These are phyloP conservation scores for Amphimallon solstitiale DNA, from an alignment of 2,888 invertebrate genomes.

Conservation along the genomic window DNA sequence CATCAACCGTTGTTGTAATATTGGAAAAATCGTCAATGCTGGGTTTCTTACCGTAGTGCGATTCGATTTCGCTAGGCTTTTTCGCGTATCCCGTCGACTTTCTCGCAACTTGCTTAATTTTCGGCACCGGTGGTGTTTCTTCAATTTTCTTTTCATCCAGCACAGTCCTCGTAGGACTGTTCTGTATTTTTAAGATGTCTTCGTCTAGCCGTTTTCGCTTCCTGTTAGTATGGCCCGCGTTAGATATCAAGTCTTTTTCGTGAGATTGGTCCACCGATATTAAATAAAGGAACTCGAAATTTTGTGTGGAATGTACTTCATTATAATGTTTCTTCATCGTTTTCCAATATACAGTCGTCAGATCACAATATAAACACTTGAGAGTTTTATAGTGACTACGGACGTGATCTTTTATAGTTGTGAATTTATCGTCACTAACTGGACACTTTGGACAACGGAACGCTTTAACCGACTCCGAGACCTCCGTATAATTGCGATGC, in stretches of 20 bases:
- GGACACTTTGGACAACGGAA: slow-evolving; percentile 62
- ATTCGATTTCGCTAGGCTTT: slow-evolving; percentile 55
- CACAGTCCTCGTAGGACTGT: slow-evolving; percentile 22
- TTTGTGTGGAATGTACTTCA: not conserved
- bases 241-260: slow-evolving; percentile 17
- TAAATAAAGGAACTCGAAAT: slow-evolving; percentile 13
- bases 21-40: slow-evolving; percentile 59
- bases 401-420: slow-evolving; percentile 61
- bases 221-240: not conserved
- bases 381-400: slow-evolving; percentile 61
- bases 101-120: slow-evolving; percentile 32
- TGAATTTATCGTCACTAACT: slow-evolving; percentile 54
- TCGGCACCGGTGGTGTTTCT: slow-evolving; percentile 3
- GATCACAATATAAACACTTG: slow-evolving; percentile 61
- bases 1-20: slow-evolving; percentile 66
- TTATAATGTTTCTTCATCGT: slow-evolving; percentile 15
- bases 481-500: slow-evolving; percentile 53
- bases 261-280: slow-evolving; percentile 2
- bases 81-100: slow-evolving; percentile 36
- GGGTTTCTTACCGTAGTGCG: slow-evolving; percentile 66
- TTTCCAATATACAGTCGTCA: slow-evolving; percentile 16
- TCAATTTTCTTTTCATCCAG: not conserved
- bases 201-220: slow-evolving; percentile 16
- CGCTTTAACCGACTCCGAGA: slow-evolving; percentile 53
- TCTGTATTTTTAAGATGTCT: not conserved